A percentile compares a stretch with the other conserved stretches of the same genome.
phyloP scores from a whole-genome alignment of 2,113 vertebrate species.

The Polyodon spathula region DNA sequence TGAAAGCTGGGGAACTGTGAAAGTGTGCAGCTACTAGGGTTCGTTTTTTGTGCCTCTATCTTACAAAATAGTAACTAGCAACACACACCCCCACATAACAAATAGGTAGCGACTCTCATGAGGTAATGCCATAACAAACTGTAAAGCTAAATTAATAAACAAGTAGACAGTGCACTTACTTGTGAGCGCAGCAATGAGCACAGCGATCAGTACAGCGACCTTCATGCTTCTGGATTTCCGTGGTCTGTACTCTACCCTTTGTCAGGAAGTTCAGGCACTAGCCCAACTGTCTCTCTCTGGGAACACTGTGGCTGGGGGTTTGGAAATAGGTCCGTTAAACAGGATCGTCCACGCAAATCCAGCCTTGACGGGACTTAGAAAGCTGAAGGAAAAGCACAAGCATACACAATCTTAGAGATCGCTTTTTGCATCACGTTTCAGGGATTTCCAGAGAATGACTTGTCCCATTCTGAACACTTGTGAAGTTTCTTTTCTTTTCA shows the following conservation, averaged over 20 bases:
- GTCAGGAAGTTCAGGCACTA: conserved; percentile 20
- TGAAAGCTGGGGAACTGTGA: too few species aligned
- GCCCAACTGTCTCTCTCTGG: conserved; percentile 3
- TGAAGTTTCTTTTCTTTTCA: too few species aligned
- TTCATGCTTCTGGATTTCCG: conserved; percentile 38
- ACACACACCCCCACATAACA: conserved; percentile 4
- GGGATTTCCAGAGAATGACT: too few species aligned
- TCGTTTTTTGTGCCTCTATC: too few species aligned
- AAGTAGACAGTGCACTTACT: too few species aligned
- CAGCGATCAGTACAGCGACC: conserved; percentile 29
- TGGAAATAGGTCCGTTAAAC: conserved; percentile 20
- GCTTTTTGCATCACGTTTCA: too few species aligned
- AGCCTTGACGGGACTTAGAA: conserved; percentile 28
- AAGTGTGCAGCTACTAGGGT: too few species aligned
- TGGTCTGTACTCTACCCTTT: conserved; percentile 6
- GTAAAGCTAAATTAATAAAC: too few species aligned
- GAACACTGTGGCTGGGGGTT: conserved; percentile 21
- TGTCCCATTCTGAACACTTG: too few species aligned
- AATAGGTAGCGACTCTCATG: conserved; percentile 18
- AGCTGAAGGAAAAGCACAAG: conserved; percentile 1
- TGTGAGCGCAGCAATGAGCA: too few species aligned
- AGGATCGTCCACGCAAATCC: conserved; percentile 24
- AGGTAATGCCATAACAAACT: too few species aligned
- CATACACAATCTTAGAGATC: too few species aligned
- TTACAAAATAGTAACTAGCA: background rate